Base-by-base conservation (phyloP, 30 jellyfish, hydroid and myxozoan genomes). In the Hydractinia symbiolongicarpus region DNA sequence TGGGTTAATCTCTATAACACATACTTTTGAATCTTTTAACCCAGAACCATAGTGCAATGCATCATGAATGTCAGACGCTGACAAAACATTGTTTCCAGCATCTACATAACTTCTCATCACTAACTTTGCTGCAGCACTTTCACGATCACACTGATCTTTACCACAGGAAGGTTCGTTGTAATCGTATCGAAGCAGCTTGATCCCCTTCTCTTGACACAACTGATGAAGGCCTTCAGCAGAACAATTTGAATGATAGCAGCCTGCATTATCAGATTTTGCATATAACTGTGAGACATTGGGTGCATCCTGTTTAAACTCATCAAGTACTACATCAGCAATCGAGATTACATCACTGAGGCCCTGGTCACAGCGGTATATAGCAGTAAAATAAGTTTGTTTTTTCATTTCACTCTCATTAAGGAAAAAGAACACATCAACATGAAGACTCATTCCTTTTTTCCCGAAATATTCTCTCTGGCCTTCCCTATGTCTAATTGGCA, bases 101-200 rank as follows among this genome's bases (percentile, higher is more conserved):
- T 71, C 80, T 19, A 71, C 8, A 15, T 20, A 71, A 19, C 80
- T 71, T 50, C 80, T 71, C 13, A 71, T 71, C 56, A 71, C 80
- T 19, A 54, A 71, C 80, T 71, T 71, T 1, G 80, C 80, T n/a
- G 60, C 80, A 71, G 80, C 80, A 9, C 60, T 19, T 53, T 71
- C 80, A 71, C 80, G 80, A 71, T 71, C 80, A 71, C 80, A 71
- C 80, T 71, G 80, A 50, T 71, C 80, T 53, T 19, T 71, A 19
- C 80, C 80, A 7, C 80, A 58, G 67, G 56, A 71, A 53, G 80
- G 69, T 71, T 71, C 80, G 67, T 71, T 71, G 67, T 71, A 71
- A 50, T 71, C 80, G 53, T 71, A 71, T 20, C 80, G 80, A 15
- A 19, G 44, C 53, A 71, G 50, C 15, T 30, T 20, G 13, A 71